A percentile compares a stretch with the other conserved stretches of the same genome.
Evolutionary conservation across 1,140 invertebrate species (phyloP).

Genomic region (Papilio polytes): DNA sequence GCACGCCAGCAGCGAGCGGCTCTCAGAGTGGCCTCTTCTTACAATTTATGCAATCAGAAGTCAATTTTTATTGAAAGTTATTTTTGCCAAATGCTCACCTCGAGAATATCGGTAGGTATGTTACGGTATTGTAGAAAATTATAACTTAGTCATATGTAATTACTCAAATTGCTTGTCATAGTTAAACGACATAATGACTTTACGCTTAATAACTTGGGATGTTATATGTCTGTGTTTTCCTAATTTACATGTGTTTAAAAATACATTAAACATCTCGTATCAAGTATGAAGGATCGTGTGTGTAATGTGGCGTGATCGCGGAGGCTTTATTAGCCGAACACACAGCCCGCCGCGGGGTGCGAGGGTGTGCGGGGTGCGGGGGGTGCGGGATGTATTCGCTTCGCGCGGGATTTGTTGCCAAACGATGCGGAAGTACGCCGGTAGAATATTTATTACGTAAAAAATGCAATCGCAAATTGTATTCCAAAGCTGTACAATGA

Average conservation of each 20-base stretch:
- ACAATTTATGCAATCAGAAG: constrained; percentile 3
- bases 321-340: constrained; percentile 18
- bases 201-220: neutral
- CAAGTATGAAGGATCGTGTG: neutral
- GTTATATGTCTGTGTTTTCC: neutral
- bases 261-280: neutral
- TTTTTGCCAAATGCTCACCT: neutral
- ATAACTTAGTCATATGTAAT: neutral
- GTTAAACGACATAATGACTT: too few species aligned
- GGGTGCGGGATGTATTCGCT: neutral
- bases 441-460: constrained; percentile 2
- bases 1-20: neutral
- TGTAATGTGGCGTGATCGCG: neutral
- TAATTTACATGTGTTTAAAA: neutral
- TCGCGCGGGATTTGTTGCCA: neutral
- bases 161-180: neutral
- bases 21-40: neutral
- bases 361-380: neutral
- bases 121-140: neutral
- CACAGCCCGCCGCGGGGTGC: neutral
- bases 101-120: neutral
- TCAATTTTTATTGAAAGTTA: constrained; percentile 3
- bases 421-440: constrained; percentile 16
- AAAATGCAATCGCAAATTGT: constrained; percentile 11
- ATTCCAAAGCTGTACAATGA: neutral